Conservation (phyloP, 2,888 invertebrate species). For the Synanthedon tipuliformis region DNA sequence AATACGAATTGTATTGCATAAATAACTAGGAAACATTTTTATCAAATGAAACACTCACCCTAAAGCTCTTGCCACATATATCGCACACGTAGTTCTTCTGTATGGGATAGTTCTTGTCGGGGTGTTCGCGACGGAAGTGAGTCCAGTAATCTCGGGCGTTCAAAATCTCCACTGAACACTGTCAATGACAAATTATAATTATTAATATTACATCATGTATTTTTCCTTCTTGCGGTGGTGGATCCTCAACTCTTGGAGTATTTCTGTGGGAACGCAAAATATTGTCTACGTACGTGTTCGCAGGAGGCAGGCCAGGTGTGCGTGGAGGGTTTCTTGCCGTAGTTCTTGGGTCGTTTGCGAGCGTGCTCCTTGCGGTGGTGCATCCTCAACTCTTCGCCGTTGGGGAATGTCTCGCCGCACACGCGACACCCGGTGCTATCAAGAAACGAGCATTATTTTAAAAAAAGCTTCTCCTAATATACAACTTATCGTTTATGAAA, state of each 20-base stretch:
- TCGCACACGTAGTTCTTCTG: constrained; percentile 57
- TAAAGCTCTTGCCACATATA: constrained; percentile 54
- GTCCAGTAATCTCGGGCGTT: constrained; percentile 53
- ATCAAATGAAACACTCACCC: constrained; percentile 23
- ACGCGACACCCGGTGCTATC: constrained; percentile 43
- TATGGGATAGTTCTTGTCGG: constrained; percentile 51
- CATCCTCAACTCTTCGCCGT: constrained; percentile 35
- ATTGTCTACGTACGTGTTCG: constrained; percentile 32
- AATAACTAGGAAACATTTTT: not conserved
- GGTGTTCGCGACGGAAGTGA: constrained; percentile 51
- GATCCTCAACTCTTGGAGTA: constrained; percentile 32
- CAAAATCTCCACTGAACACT: constrained; percentile 46
- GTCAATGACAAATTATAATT: not conserved
- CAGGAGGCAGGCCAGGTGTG: constrained; percentile 39
- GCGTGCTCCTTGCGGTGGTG: constrained; percentile 48
- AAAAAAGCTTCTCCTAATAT: not conserved
- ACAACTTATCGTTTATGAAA: not conserved
- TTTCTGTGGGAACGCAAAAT: not conserved
- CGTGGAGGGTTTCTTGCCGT: constrained; percentile 34
- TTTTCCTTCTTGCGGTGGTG: constrained; percentile 31
- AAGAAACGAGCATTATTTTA: not conserved
- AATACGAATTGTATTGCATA: not conserved
- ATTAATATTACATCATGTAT: too few relatives aligned
- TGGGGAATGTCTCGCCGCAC: constrained; percentile 43
- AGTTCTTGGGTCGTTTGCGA: constrained; percentile 40